Base-by-base conservation (phyloP, 1,140 invertebrate genomes). In the Condylostylus longicornis region DNA sequence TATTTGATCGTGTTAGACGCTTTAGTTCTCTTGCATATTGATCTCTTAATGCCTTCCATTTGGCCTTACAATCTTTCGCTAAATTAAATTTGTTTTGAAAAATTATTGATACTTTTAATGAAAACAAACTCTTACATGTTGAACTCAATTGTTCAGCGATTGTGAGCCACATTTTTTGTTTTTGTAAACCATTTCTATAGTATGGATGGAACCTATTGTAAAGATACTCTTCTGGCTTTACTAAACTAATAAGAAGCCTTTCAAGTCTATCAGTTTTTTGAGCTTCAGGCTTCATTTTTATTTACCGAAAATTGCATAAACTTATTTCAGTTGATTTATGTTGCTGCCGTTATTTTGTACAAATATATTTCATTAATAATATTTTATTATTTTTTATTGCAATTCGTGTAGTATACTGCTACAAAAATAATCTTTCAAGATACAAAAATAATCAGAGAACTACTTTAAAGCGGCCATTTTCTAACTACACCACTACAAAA, bases 11-110 rank as follows among this genome's bases (percentile, higher is more conserved):
- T 41, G 49, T 46, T n/a, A n/a, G n/a, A 19, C 54, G 52, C 23
- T 57, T 58, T 1, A 58, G 37, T 28, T 58, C 54, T 1, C 54
- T 47, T 14, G 54, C 57, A 40, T 58, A 58, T 45, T 58, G 54
- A 29, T 58, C 54, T 20, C 54, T 35, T 46, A 58, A 45, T 1
- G 54, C 54, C 29, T 58, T 58, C 54, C 54, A 58, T 17, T 58
- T 58, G 4, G 50, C 47, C 43, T 58, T 58, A 40, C 54, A 58
- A 42, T 58, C 52, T 3, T 25, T 25, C 18, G 45, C 54, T 58
- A 41, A 25, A 27, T 4, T 27, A 27, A 27, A 8, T 3, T 27
- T 13, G 2, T n/a, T 3, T 6, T 33, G 4, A 6, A 7, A 33
- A 8, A 6, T 15, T 33, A 18, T 9, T 33, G 19, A 33, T 6